Evolutionary conservation across 2,888 invertebrate species (phyloP).

Genomic region (Andrena minutula): DNA sequence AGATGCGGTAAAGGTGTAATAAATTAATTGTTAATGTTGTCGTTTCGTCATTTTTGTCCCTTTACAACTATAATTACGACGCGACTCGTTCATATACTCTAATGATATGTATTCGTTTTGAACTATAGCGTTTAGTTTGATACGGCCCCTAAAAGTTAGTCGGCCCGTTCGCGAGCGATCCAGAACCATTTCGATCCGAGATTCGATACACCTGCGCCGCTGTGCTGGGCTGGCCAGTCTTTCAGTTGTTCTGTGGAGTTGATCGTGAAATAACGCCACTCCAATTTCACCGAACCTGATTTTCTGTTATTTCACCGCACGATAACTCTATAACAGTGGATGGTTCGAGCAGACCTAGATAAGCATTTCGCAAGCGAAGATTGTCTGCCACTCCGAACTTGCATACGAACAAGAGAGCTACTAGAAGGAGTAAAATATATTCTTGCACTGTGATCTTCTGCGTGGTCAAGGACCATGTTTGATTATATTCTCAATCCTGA

Average conservation of each 20-base stretch:
- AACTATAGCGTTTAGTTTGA: constrained; percentile 79
- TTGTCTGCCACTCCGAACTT: not conserved
- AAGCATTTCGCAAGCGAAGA: too few species aligned
- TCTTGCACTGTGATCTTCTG: not conserved
- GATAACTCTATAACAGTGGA: too few species aligned
- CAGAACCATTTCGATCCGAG: constrained; percentile 43
- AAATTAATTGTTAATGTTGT: constrained; percentile 75
- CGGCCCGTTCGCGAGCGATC: constrained; percentile 43
- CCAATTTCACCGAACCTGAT: constrained; percentile 34
- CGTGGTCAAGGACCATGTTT: too few species aligned
- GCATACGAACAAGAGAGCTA: constrained; percentile 6
- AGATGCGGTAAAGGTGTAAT: constrained; percentile 77
- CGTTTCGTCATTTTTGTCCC: constrained; percentile 26
- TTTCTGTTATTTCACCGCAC: too few species aligned
- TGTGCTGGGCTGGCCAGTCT: constrained; percentile 40
- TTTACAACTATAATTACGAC: constrained; percentile 58
- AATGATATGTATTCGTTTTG: constrained; percentile 82
- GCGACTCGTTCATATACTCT: constrained; percentile 67
- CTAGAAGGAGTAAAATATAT: constrained; percentile 23
- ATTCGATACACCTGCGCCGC: constrained; percentile 8
- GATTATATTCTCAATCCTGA: too few species aligned
- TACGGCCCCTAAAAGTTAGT: constrained; percentile 66
- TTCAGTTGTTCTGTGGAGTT: constrained; percentile 17
- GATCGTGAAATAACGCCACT: not conserved
- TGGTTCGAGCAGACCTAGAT: too few species aligned